A percentile compares a stretch with the other conserved stretches of the same genome.
Conservation (phyloP, 2,888 invertebrate genomes). For the Prosapia bicincta region DNA sequence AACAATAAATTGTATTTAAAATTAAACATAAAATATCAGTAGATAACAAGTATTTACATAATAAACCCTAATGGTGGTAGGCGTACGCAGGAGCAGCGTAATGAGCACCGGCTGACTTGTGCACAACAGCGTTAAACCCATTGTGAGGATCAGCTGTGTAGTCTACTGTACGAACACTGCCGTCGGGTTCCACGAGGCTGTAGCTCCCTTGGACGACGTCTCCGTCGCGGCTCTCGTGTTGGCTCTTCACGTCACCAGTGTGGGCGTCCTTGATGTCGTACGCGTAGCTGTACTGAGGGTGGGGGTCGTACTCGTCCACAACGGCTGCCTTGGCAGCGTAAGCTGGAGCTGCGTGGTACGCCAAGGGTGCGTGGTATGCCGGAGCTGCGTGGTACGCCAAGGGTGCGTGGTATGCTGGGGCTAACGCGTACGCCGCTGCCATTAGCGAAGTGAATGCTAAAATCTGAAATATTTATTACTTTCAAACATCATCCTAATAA, state of each 20-base stretch:
- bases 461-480: no score
- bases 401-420: constrained; percentile 32
- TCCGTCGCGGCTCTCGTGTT: constrained; percentile 53
- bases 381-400: constrained; percentile 36
- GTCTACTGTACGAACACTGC: constrained; percentile 54
- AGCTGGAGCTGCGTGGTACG: constrained; percentile 35
- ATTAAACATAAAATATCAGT: background rate
- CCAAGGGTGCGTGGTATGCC: constrained; percentile 30
- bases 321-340: constrained; percentile 35
- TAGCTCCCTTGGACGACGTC: constrained; percentile 56
- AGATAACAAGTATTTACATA: background rate
- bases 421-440: constrained; percentile 36
- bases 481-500: no score
- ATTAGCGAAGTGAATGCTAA: background rate
- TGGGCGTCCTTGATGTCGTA: constrained; percentile 54
- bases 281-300: constrained; percentile 55
- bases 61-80: background rate
- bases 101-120: constrained; percentile 37
- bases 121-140: constrained; percentile 58
- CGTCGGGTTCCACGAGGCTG: constrained; percentile 54
- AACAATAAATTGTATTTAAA: background rate
- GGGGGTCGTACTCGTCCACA: constrained; percentile 48
- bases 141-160: constrained; percentile 56
- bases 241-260: constrained; percentile 55
- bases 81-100: constrained; percentile 34